A percentile compares a stretch with the other conserved stretches of the same genome.
Evolutionary conservation across 2,113 vertebrate genomes (phyloP).

Genomic region (Amblyornis subalaris): DNA sequence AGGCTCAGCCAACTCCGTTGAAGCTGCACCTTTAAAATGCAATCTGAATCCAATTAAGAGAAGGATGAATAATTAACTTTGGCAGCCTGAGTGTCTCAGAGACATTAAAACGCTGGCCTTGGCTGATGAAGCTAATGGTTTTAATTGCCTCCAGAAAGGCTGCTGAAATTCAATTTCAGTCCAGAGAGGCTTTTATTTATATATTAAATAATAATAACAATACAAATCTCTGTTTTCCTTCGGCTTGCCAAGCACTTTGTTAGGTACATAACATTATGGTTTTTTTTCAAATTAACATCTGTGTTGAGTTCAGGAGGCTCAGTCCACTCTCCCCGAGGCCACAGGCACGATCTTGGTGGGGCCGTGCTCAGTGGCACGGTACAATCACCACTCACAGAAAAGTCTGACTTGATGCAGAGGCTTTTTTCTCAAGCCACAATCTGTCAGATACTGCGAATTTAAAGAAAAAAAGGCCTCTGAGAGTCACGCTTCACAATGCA

Average conservation of each 20-base stretch:
- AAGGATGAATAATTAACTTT: slow-evolving; percentile 61
- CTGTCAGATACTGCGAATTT: background rate
- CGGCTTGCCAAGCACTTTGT: slow-evolving; percentile 28
- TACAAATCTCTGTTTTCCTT: slow-evolving; percentile 42
- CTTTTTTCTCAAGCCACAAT: background rate
- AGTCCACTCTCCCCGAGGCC: background rate
- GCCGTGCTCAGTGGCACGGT: background rate
- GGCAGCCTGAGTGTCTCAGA: slow-evolving; percentile 47
- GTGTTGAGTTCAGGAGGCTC: background rate
- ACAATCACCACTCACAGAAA: background rate
- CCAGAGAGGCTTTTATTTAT: slow-evolving; percentile 42
- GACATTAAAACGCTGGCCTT: slow-evolving; percentile 33
- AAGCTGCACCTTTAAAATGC: slow-evolving; percentile 50
- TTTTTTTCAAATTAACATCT: background rate
- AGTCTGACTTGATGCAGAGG: background rate
- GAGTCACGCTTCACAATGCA: background rate
- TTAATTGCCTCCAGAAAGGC: slow-evolving; percentile 64
- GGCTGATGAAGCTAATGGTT: slow-evolving; percentile 55
- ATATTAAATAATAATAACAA: slow-evolving; percentile 41
- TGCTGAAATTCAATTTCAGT: slow-evolving; percentile 50
- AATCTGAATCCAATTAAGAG: slow-evolving; percentile 50
- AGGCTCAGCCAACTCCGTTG: background rate
- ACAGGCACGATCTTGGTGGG: background rate
- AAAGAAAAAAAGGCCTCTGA: background rate
- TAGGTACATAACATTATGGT: background rate